Percentiles rank a stretch among this genome's conserved stretches.
Conservation (phyloP, 1,140 invertebrate species). For the Phortica variegata region DNA sequence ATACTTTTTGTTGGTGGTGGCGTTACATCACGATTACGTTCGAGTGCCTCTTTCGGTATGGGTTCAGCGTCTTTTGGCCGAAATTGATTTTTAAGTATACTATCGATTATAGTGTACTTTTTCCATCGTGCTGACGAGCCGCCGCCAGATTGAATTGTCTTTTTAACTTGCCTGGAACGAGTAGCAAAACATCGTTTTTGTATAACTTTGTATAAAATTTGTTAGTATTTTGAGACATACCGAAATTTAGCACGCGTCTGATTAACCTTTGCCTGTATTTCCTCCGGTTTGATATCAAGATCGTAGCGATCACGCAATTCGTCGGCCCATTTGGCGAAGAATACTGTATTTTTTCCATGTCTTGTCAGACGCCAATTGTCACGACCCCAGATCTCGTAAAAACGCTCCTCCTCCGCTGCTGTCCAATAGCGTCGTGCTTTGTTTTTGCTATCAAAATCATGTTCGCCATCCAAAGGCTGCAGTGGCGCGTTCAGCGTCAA, state of each 20-base stretch:
- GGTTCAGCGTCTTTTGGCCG: slow-evolving; percentile 48
- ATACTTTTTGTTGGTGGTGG: slow-evolving; percentile 22
- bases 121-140: slow-evolving; percentile 41
- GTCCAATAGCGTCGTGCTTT: slow-evolving; percentile 50
- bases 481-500: slow-evolving; percentile 17
- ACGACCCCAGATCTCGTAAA: slow-evolving; percentile 50
- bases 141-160: slow-evolving; percentile 24
- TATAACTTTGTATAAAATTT: not conserved
- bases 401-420: slow-evolving; percentile 44
- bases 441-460: slow-evolving; percentile 29
- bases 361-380: slow-evolving; percentile 48
- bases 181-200: not conserved
- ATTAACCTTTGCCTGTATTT: slow-evolving; percentile 52
- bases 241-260: slow-evolving; percentile 49
- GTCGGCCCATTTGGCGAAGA: slow-evolving; percentile 42
- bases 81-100: slow-evolving; percentile 45
- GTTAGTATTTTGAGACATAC: slow-evolving; percentile 18
- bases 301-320: slow-evolving; percentile 40
- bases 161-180: slow-evolving; percentile 37
- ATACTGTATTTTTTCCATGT: slow-evolving; percentile 48
- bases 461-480: slow-evolving; percentile 4
- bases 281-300: slow-evolving; percentile 46
- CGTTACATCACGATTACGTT: slow-evolving; percentile 44
- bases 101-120: slow-evolving; percentile 43
- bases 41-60: slow-evolving; percentile 35